Evolutionary conservation across 2,113 vertebrate species (phyloP).

Genomic region (Tinamus guttatus): DNA sequence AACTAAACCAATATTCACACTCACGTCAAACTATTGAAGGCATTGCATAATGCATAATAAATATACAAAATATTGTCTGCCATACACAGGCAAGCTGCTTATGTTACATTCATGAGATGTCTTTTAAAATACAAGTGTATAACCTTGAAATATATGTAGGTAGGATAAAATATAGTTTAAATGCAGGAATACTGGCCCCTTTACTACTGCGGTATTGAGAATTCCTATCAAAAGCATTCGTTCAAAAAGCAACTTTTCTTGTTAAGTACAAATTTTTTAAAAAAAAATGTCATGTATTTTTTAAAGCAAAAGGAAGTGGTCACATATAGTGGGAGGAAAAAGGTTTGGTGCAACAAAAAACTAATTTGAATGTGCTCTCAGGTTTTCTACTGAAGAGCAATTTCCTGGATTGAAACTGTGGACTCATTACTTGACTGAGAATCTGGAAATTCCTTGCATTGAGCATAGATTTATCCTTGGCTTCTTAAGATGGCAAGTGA

Average conservation of each 20-base stretch:
- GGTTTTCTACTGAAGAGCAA: not conserved
- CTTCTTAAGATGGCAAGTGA: not conserved
- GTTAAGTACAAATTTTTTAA: not conserved
- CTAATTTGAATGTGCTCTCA: not conserved
- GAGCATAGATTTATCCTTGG: not conserved
- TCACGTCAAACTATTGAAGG: not conserved
- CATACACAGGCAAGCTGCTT: not conserved
- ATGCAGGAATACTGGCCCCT: not conserved
- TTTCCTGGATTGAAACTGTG: not conserved
- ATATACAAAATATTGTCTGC: not conserved
- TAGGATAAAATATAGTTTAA: not conserved
- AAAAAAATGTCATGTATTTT: too few relatives aligned
- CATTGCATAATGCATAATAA: not conserved
- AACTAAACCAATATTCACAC: not conserved
- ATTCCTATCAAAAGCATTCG: too few relatives aligned
- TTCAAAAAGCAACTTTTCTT: not conserved
- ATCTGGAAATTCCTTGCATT: not conserved
- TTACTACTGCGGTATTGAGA: rapidly evolving
- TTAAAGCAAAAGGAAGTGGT: not conserved
- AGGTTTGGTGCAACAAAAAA: not conserved
- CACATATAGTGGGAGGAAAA: not conserved
- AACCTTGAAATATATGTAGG: not conserved
- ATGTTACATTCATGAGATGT: not conserved
- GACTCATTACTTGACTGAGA: not conserved
- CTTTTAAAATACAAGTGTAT: not conserved